phyloP scores from a whole-genome alignment of 2,888 invertebrate genomes.

The Acronicta alni region DNA sequence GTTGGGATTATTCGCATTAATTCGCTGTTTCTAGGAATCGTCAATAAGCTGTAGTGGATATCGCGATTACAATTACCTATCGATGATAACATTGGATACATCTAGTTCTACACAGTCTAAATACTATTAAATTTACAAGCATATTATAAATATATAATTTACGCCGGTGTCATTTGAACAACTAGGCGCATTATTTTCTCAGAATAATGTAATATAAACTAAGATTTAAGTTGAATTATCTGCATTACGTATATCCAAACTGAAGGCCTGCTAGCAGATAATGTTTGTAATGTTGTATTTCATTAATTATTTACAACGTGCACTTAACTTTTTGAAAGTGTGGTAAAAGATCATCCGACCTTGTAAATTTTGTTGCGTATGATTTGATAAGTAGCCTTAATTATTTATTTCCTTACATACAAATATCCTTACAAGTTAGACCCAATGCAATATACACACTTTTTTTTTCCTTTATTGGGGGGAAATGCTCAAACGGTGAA shows the following conservation, averaged over 20 bases:
- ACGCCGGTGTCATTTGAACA: slow-evolving; percentile 20
- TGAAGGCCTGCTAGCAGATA: slow-evolving; percentile 21
- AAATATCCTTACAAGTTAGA: no score
- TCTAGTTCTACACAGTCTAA: slow-evolving; percentile 30
- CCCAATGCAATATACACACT: no score
- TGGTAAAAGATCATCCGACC: not conserved
- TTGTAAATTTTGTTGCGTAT: slow-evolving; percentile 9
- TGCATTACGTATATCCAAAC: slow-evolving; percentile 17
- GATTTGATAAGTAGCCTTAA: not conserved
- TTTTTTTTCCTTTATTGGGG: no score
- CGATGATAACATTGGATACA: slow-evolving; percentile 49
- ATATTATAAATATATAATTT: slow-evolving; percentile 36
- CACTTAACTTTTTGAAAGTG: not conserved
- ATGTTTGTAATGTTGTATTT: slow-evolving; percentile 9
- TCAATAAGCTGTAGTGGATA: slow-evolving; percentile 54
- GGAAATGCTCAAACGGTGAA: no score
- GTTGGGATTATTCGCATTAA: slow-evolving; percentile 57
- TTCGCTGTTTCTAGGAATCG: slow-evolving; percentile 53
- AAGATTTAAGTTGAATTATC: slow-evolving; percentile 17
- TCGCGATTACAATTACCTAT: slow-evolving; percentile 59
- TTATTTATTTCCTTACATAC: no score
- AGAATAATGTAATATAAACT: slow-evolving; percentile 4
- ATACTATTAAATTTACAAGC: slow-evolving; percentile 41
- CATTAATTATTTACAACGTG: not conserved
- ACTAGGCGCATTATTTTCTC: slow-evolving; percentile 9